These are phyloP conservation scores for Chaitophorus viminalis DNA, from an alignment of 2,888 invertebrate genomes.

Conservation along the genomic window DNA sequence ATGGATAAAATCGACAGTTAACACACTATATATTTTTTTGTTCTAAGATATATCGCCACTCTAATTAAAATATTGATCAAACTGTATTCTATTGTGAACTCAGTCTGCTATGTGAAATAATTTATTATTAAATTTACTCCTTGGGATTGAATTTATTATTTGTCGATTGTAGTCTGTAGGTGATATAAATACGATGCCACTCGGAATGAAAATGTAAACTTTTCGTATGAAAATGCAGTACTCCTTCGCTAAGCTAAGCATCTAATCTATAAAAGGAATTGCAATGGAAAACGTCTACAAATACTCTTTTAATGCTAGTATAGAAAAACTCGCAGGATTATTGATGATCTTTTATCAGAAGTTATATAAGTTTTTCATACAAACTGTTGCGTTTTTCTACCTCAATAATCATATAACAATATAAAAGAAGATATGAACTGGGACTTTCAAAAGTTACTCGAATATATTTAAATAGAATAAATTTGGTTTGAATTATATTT, in stretches of 20 bases:
- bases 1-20: neutral
- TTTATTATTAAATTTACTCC: neutral
- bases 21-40: neutral
- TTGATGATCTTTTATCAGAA: conserved; percentile 24
- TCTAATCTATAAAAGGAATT: neutral
- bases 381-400: conserved; percentile 4
- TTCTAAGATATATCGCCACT: neutral
- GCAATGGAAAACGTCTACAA: conserved; percentile 18
- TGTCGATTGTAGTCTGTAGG: neutral
- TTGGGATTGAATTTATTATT: neutral
- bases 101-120: neutral
- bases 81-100: neutral
- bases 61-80: neutral
- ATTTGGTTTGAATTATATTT: neutral
- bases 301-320: neutral
- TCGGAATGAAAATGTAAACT: neutral
- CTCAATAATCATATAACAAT: neutral
- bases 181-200: neutral
- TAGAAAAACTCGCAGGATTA: conserved; percentile 8
- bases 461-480: neutral
- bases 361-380: conserved; percentile 24
- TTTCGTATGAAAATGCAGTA: neutral
- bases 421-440: neutral
- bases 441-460: neutral
- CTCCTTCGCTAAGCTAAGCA: neutral